Percentiles rank a stretch among this genome's conserved stretches.
Conservation (phyloP, 2,888 invertebrate genomes). For the Timema podura region DNA sequence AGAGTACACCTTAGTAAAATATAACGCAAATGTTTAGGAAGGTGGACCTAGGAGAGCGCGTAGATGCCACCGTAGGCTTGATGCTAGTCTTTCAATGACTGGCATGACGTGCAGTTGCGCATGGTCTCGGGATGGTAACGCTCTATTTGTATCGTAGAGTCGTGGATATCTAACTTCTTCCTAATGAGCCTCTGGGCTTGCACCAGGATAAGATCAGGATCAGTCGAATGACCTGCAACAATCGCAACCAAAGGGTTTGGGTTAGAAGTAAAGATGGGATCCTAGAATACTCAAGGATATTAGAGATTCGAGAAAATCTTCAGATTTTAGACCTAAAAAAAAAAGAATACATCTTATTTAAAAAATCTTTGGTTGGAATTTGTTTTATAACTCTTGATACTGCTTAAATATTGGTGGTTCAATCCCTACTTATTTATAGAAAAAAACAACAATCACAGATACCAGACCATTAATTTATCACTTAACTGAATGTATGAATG, state of each 20-base stretch:
- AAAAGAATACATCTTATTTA: too few relatives aligned
- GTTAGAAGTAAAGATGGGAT: too few relatives aligned
- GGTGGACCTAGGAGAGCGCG: not conserved
- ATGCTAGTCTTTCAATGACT: constrained; percentile 36
- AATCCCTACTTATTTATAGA: too few relatives aligned
- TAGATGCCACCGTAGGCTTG: not conserved
- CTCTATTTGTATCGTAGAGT: constrained; percentile 52
- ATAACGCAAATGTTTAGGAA: too few relatives aligned
- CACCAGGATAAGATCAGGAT: constrained; percentile 48
- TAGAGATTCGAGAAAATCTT: not conserved
- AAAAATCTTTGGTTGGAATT: too few relatives aligned
- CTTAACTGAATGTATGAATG: too few relatives aligned
- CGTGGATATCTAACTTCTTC: constrained; percentile 45
- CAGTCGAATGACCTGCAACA: constrained; percentile 46
- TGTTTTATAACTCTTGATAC: too few relatives aligned
- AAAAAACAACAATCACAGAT: too few relatives aligned
- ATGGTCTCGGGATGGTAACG: constrained; percentile 46
- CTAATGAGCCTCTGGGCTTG: constrained; percentile 46
- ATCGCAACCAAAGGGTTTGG: constrained; percentile 15
- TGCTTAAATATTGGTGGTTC: too few relatives aligned
- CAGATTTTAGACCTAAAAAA: constrained; percentile 17
- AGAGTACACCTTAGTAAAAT: too few relatives aligned
- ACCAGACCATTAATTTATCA: too few relatives aligned
- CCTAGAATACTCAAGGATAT: too few relatives aligned
- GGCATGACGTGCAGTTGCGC: constrained; percentile 40